Conservation (phyloP, 1,140 invertebrate genomes). For the Whitmania pigra region DNA sequence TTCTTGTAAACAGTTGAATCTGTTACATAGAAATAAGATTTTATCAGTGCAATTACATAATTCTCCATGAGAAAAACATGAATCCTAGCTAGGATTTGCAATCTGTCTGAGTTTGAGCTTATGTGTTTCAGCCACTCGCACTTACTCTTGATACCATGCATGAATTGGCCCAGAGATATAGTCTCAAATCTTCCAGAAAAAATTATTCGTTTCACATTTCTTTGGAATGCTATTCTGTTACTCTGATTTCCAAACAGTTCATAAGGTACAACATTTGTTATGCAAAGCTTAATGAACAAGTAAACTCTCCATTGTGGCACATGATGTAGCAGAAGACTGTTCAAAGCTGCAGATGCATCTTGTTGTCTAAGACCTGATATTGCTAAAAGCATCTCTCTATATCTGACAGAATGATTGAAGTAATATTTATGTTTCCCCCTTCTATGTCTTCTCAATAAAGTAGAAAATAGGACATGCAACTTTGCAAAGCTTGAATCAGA, state of each 20-base stretch:
- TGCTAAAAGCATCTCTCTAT: too few species aligned
- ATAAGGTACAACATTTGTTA: slow-evolving; percentile 3
- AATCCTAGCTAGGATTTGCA: slow-evolving; percentile 11
- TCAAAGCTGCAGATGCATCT: too few species aligned
- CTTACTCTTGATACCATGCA: slow-evolving; percentile 14
- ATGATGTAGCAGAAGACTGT: not conserved
- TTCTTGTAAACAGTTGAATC: slow-evolving; percentile 6
- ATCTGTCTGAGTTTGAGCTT: not conserved
- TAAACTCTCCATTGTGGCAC: not conserved
- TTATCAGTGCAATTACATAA: slow-evolving; percentile 14
- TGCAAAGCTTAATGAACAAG: slow-evolving; percentile 13
- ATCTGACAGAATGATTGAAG: too few species aligned
- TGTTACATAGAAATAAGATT: slow-evolving; percentile 18
- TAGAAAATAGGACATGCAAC: too few species aligned
- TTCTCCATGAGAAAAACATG: not conserved
- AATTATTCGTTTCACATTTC: slow-evolving; percentile 1
- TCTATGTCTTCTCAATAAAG: too few species aligned
- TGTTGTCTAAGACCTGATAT: too few species aligned
- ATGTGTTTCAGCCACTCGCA: slow-evolving; percentile 13
- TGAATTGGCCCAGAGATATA: slow-evolving; percentile 9
- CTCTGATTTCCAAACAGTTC: not conserved
- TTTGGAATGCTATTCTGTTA: slow-evolving; percentile 11
- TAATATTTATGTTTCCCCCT: too few species aligned
- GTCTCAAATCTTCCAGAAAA: slow-evolving; percentile 16
- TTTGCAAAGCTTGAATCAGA: too few species aligned